Conservation (phyloP, 2,888 invertebrate genomes). For the Apamea monoglypha region DNA sequence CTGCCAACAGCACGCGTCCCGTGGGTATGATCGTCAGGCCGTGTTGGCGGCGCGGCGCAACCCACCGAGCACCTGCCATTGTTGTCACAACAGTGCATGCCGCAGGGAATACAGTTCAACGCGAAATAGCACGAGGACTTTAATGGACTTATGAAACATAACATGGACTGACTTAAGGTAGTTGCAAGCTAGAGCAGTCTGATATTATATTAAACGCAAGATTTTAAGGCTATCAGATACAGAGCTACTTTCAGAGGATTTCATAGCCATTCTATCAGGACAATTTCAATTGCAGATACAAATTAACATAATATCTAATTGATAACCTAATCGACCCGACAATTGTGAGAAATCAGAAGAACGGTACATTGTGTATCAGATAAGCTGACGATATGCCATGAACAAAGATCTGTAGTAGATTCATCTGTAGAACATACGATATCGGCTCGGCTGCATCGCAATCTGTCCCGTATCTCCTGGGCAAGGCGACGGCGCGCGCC, state of each 20-base stretch:
- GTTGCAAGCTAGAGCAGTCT: neutral
- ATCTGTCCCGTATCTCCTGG: slow-evolving; percentile 9
- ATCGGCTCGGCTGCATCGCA: neutral
- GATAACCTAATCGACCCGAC: slow-evolving; percentile 25
- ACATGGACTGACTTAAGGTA: neutral
- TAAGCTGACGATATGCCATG: slow-evolving; percentile 15
- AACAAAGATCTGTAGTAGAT: slow-evolving; percentile 12
- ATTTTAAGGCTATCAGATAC: neutral
- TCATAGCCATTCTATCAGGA: neutral
- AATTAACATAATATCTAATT: slow-evolving; percentile 11
- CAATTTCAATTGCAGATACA: slow-evolving; percentile 14
- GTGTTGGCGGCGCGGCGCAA: slow-evolving; percentile 5
- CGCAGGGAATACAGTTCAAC: slow-evolving; percentile 23
- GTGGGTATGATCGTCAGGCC: slow-evolving; percentile 9
- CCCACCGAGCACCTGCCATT: slow-evolving; percentile 14
- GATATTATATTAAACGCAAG: slow-evolving; percentile 3
- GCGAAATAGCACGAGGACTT: slow-evolving; percentile 24
- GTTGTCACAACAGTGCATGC: slow-evolving; percentile 29
- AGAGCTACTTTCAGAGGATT: slow-evolving; percentile 1
- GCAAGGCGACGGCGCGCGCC: neutral
- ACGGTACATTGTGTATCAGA: slow-evolving; percentile 33
- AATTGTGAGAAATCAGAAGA: slow-evolving; percentile 49
- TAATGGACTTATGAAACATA: slow-evolving; percentile 18
- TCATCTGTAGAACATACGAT: slow-evolving; percentile 24
- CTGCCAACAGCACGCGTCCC: slow-evolving; percentile 9